Base-by-base conservation (phyloP, 2,888 invertebrate genomes). In the Argyresthia albistria region DNA sequence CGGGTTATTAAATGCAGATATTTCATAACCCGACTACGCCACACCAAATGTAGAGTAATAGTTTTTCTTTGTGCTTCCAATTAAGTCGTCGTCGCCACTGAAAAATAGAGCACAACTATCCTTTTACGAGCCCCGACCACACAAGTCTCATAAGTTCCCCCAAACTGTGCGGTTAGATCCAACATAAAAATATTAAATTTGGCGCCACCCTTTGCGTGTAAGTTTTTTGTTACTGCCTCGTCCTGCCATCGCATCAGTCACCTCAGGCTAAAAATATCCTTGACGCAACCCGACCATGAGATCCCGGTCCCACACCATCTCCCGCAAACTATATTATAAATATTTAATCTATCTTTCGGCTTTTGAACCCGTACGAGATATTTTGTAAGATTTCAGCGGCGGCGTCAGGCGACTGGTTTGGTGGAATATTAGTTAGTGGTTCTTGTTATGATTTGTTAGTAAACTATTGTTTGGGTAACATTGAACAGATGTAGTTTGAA, bases 331-430 rank as follows among this genome's bases (percentile, higher is more conserved):
- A 69, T 70, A 75, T 76, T 74, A 78, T 83, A 82, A 82, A 83
- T 83, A 83, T 83, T 84, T 79, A 75, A 80, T 76, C 68, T 74
- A 74, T 77, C 73, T 71, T 64, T 65, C 65, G 68, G 63, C 66
- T 61, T 52, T 52, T 63, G 60, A 66, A 66, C 50, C 37, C 11
- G 54, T 49, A 54, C 6, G 25, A 16, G 46, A 53, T 50, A 53
- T 56, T 52, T 37, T 37, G 39, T 14, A 54, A 35, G 45, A 47
- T 43, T 45, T 46, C 50, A 42, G 39, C 9, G 14, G 35, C 36
- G 48, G 15, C 14, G 37, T 36, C 48, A 8, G 45, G 45, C n/a
- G 12, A 4, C 2, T 12, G 45, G n/a, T 12, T 12, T 14, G 45
- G 9, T n/a, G 8, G 25, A 8, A 16, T 25, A 25, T 46, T 10